A percentile compares a stretch with the other conserved stretches of the same genome.
These are phyloP conservation scores for Cryptotis parvus DNA, from an alignment of 2,113 vertebrate genomes.

Conservation along the genomic window DNA sequence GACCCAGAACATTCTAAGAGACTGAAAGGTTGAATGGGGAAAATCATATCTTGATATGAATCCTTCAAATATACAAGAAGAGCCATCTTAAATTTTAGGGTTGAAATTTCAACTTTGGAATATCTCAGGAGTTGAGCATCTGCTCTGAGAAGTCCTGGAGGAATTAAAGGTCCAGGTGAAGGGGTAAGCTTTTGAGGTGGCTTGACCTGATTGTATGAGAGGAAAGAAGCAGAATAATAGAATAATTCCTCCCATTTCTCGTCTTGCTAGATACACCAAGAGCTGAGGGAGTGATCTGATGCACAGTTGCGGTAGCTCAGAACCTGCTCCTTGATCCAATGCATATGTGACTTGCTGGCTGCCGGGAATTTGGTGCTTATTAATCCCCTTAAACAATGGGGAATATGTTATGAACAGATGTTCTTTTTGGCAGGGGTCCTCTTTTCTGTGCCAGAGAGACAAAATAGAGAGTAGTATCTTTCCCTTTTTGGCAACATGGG, in stretches of 20 bases:
- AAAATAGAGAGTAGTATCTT: background rate
- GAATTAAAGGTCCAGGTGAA: too few relatives aligned
- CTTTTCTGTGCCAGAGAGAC: background rate
- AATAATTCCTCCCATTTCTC: background rate
- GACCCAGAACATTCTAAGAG: too few relatives aligned
- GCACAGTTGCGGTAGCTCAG: background rate
- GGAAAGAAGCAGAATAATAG: background rate
- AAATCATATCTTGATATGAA: too few relatives aligned
- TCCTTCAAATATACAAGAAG: too few relatives aligned
- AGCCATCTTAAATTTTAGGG: too few relatives aligned
- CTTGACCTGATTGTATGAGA: background rate
- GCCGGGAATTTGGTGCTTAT: background rate
- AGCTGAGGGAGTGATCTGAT: too few relatives aligned
- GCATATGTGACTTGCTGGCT: background rate
- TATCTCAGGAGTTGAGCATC: too few relatives aligned
- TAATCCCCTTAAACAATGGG: background rate
- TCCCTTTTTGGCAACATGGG: background rate
- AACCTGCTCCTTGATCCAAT: rapidly evolving
- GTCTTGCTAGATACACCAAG: background rate
- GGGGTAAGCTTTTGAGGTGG: too few relatives aligned
- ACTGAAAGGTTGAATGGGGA: too few relatives aligned
- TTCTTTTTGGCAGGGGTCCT: background rate
- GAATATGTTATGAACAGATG: background rate
- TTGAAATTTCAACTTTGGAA: too few relatives aligned
- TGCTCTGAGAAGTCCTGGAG: too few relatives aligned